Conservation (phyloP, 2,113 vertebrate genomes). For the Corythoichthys intestinalis region DNA sequence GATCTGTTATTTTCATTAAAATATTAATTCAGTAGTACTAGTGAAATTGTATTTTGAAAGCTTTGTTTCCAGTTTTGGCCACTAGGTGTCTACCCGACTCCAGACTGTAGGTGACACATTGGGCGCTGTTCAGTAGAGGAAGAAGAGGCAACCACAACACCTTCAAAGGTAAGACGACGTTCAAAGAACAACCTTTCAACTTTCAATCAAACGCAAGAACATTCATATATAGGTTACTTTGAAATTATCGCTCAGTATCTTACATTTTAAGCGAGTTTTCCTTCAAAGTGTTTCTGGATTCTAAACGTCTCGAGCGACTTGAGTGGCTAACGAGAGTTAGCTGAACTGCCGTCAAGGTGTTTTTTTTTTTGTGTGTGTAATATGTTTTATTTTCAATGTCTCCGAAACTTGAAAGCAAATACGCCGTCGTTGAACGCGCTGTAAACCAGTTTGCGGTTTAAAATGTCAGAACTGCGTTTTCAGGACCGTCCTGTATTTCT, state of each 20-base stretch:
- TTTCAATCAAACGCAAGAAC: background rate
- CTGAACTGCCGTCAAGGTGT: slow-evolving; percentile 39
- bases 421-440: too few relatives aligned
- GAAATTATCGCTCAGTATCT: background rate
- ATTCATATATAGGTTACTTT: background rate
- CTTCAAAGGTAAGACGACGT: slow-evolving; percentile 54
- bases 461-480: slow-evolving; percentile 7
- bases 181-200: slow-evolving; percentile 46
- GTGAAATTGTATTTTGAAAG: background rate
- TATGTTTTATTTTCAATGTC: background rate
- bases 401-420: background rate
- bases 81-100: slow-evolving; percentile 28
- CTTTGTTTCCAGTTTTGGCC: slow-evolving; percentile 1
- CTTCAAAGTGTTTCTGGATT: background rate
- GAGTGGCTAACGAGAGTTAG: slow-evolving; percentile 50
- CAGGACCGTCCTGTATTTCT: background rate
- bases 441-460: fast-evolving
- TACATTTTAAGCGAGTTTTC: background rate
- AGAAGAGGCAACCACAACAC: slow-evolving; percentile 46
- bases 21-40: background rate
- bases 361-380: background rate
- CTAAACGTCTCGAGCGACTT: slow-evolving; percentile 8
- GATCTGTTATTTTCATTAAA: too few relatives aligned
- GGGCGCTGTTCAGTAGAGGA: slow-evolving; percentile 24
- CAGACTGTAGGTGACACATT: slow-evolving; percentile 9